A percentile compares a stretch with the other conserved stretches of the same genome.
Evolutionary conservation across 2,113 vertebrate genomes (phyloP).

Genomic region (Toxotes chatareus): DNA sequence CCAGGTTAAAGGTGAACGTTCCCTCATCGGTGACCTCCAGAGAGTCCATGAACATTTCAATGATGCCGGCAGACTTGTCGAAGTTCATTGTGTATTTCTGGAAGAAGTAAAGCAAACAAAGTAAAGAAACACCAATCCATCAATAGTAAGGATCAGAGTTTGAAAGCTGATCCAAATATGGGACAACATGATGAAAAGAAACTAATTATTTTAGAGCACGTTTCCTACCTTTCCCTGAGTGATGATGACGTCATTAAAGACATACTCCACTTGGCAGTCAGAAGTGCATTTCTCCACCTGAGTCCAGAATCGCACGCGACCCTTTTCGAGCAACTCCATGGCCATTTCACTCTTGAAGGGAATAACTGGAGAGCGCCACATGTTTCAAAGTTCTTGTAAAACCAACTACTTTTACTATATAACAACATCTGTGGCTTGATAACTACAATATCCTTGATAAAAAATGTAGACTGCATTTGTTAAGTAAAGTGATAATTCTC

Average conservation of each 20-base stretch:
- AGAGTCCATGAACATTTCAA: constrained; percentile 98
- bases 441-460: neutral
- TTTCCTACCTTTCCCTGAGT: constrained; percentile 89
- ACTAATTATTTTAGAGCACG: neutral
- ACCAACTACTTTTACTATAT: neutral
- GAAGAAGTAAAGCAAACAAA: constrained; percentile 3
- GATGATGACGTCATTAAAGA: constrained; percentile 93
- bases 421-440: neutral
- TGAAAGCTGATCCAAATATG: neutral
- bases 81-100: constrained; percentile 98
- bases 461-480: neutral
- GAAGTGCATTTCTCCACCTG: constrained; percentile 91
- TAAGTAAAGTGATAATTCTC: neutral
- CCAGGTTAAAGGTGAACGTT: constrained; percentile 95
- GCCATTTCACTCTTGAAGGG: constrained; percentile 91
- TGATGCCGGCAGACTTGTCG: constrained; percentile 89
- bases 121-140: neutral
- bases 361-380: constrained; percentile 84
- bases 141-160: neutral
- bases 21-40: constrained; percentile 95
- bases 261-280: constrained; percentile 90
- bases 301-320: constrained; percentile 96
- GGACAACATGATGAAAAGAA: neutral
- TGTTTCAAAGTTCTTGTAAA: neutral
- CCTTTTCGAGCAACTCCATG: constrained; percentile 96